Evolutionary conservation across 2,888 invertebrate genomes (phyloP).

Genomic region (Oxyteleia sp.): DNA sequence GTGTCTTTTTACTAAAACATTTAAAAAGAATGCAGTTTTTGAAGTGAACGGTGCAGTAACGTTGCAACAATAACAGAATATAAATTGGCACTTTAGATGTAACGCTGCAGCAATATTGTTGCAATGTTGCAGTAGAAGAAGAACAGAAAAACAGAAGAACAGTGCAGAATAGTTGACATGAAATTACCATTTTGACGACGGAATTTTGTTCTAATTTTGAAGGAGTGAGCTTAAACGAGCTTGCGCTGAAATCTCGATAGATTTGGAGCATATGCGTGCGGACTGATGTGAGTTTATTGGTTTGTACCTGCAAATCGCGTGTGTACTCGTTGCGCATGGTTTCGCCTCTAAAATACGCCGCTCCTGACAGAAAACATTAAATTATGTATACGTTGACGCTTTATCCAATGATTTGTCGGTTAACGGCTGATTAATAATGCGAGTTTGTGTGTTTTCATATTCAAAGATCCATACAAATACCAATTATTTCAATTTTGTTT

Average conservation of each 20-base stretch:
- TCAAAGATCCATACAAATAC: constrained; percentile 30
- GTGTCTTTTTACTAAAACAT: no score
- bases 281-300: constrained; percentile 60
- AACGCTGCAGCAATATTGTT: no score
- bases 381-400: constrained; percentile 67
- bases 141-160: no score
- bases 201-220: constrained; percentile 3
- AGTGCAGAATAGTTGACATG: no score
- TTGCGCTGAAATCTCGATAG: constrained; percentile 29
- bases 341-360: constrained; percentile 43
- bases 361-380: constrained; percentile 53
- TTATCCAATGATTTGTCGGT: constrained; percentile 62
- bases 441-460: constrained; percentile 1
- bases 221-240: constrained; percentile 41
- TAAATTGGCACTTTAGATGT: no score
- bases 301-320: constrained; percentile 25
- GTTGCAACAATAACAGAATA: no score
- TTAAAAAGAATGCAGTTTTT: no score
- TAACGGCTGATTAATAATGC: constrained; percentile 58
- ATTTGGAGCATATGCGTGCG: constrained; percentile 9
- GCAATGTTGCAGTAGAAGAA: no score
- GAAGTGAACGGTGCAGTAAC: no score
- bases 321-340: constrained; percentile 33
- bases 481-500: constrained; percentile 29
- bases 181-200: no score